Base-by-base conservation (phyloP, 2,888 invertebrate species). In the Xestobium rufovillosum region DNA sequence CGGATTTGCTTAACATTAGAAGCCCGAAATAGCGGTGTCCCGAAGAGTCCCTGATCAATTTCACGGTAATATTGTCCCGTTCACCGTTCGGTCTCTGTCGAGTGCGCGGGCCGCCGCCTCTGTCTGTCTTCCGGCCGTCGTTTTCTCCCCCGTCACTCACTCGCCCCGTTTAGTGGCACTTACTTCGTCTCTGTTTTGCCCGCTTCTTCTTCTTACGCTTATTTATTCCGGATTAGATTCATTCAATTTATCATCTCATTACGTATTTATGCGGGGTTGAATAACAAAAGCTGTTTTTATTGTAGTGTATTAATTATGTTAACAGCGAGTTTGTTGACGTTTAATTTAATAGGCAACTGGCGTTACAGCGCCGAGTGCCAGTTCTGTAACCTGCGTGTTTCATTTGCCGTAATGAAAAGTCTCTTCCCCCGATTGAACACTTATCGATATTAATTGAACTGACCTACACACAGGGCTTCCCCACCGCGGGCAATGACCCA, bases 241-340 rank as follows among this genome's bases (percentile, higher is more conserved):
- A 61, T 63, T 63, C 61, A 63, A 62, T 65, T 64, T 63, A 62
- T 64, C 65, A 65, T 63, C 60, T 63, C 58, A 63, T 64, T 64
- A 63, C n/a, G n/a, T n/a, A n/a, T n/a, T n/a, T n/a, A n/a, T n/a
- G n/a, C n/a, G n/a, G n/a, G n/a, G n/a, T n/a, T n/a, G n/a, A n/a
- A n/a, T n/a, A n/a, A n/a, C n/a, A n/a, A n/a, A n/a, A n/a, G n/a
- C n/a, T n/a, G n/a, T n/a, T n/a, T n/a, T n/a, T n/a, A n/a, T n/a
- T n/a, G n/a, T n/a, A n/a, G n/a, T n/a, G n/a, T n/a, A n/a, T n/a
- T n/a, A n/a, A n/a, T n/a, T n/a, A n/a, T n/a, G n/a, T n/a, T n/a
- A n/a, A n/a, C n/a, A n/a, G n/a, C n/a, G n/a, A n/a, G n/a, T n/a
- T n/a, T n/a, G n/a, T n/a, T n/a, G n/a, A n/a, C n/a, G n/a, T n/a